Conservation (phyloP, 2,888 invertebrate species). For the Mechanitis messenoides region DNA sequence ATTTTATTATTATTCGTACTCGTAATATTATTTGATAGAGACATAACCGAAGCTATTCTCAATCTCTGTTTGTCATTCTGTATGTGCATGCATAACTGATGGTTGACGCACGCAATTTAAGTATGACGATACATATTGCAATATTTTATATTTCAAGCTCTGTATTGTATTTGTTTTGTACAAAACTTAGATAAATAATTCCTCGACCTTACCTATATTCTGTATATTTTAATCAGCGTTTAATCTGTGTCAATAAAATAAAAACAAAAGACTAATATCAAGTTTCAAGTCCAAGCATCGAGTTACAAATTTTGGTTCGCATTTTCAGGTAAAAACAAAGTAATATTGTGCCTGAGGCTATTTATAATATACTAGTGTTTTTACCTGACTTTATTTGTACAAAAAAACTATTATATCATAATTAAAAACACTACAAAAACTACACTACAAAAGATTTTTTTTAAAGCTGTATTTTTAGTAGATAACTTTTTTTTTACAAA, state of each 20-base stretch:
- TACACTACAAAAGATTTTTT: too few relatives aligned
- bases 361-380: too few relatives aligned
- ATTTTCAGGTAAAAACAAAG: too few relatives aligned
- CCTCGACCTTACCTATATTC: conserved; percentile 1
- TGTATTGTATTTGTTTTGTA: background rate
- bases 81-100: conserved; percentile 3
- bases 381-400: too few relatives aligned
- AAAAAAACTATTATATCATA: background rate
- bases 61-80: background rate
- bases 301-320: too few relatives aligned
- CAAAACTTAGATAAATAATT: background rate
- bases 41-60: conserved; percentile 4
- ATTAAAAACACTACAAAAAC: background rate
- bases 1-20: conserved; percentile 2
- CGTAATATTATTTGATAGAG: background rate
- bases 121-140: background rate
- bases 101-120: background rate
- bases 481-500: too few relatives aligned
- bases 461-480: too few relatives aligned
- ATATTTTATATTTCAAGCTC: background rate
- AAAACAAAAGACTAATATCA: conserved; percentile 1
- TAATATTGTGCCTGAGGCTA: too few relatives aligned
- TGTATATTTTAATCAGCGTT: background rate
- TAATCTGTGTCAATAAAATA: background rate
- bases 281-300: too few relatives aligned